A percentile compares a stretch with the other conserved stretches of the same genome.
phyloP scores from a whole-genome alignment of 2,888 invertebrate species.

The Eristalinus sepulchralis region DNA sequence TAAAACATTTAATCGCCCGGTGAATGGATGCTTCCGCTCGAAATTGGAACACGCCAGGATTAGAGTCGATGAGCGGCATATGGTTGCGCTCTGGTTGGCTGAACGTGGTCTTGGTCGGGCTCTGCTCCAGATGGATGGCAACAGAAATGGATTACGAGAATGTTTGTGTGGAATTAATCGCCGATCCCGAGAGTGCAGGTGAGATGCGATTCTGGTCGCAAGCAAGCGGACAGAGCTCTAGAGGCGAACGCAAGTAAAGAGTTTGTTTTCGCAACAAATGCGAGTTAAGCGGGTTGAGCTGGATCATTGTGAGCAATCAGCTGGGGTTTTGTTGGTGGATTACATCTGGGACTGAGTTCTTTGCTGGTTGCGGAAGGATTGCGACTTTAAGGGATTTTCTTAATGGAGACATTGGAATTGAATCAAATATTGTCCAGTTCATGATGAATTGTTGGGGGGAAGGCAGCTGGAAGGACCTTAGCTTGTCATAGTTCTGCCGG shows the following conservation, averaged over 20 bases:
- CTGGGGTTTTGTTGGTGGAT: background rate
- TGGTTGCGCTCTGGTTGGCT: background rate
- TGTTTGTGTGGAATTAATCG: slow-evolving; percentile 18
- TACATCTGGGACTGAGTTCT: too few relatives aligned
- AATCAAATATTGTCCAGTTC: too few relatives aligned
- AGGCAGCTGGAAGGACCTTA: too few relatives aligned
- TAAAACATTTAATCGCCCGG: slow-evolving; percentile 27
- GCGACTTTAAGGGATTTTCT: too few relatives aligned
- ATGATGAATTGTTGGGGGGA: too few relatives aligned
- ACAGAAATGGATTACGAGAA: slow-evolving; percentile 2
- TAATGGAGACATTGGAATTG: too few relatives aligned
- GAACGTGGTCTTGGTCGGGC: background rate
- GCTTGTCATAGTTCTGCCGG: too few relatives aligned
- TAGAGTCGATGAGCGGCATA: slow-evolving; percentile 18
- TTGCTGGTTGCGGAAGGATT: background rate
- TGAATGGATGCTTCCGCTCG: slow-evolving; percentile 27
- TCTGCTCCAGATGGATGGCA: background rate
- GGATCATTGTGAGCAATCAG: background rate
- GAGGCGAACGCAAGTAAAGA: background rate
- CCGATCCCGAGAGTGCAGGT: slow-evolving; percentile 23
- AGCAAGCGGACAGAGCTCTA: background rate
- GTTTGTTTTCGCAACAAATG: slow-evolving; percentile 29
- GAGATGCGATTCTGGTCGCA: background rate
- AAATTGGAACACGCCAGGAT: slow-evolving; percentile 56
- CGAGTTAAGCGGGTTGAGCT: slow-evolving; percentile 18